Base-by-base conservation (phyloP, 53 echinoderm and acorn worm species). In the Henricia sp. region DNA sequence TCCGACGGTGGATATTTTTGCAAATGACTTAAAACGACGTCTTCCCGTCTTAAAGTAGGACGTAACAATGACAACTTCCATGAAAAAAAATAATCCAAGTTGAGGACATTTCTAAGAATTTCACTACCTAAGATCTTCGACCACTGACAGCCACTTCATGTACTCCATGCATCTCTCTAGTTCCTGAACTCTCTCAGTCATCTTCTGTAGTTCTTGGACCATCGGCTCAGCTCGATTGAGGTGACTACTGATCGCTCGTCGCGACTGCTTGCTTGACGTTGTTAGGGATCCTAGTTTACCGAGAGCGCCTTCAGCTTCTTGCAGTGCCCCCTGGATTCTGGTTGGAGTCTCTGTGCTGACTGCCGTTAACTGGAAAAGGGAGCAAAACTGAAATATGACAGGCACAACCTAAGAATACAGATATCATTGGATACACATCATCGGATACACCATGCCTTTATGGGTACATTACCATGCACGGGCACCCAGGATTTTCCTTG, bases 91-190 rank as follows among this genome's bases (percentile, higher is more conserved):
- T n/a, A n/a, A n/a, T n/a, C n/a, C n/a, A n/a, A n/a, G n/a, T n/a
- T n/a, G n/a, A n/a, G n/a, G n/a, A n/a, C n/a, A n/a, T n/a, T n/a
- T n/a, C n/a, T n/a, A n/a, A n/a, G n/a, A n/a, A n/a, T n/a, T n/a
- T n/a, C n/a, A n/a, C n/a, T 67, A 99, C 99, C 99, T 99, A 11
- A 99, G 65, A 16, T 99, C 84, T 64, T 99, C 90, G 1, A 99
- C 92, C 52, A 94, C 67, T 12, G 92, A 92, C 77, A 99, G 82
- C 99, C 94, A 99, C 56, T 99, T 99, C 84, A 99, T 84, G 50
- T 99, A 99, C 52, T 94, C 90, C 92, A 99, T 85, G 75, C 94
- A 95, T 52, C 90, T 87, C 71, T 99, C 99, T 21, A 99, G 82
- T 35, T 90, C 92, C 30, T 90, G 75, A 24, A 99, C 92, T 44